Conservation (phyloP, 1,140 invertebrate genomes). For the Telenomus remus region DNA sequence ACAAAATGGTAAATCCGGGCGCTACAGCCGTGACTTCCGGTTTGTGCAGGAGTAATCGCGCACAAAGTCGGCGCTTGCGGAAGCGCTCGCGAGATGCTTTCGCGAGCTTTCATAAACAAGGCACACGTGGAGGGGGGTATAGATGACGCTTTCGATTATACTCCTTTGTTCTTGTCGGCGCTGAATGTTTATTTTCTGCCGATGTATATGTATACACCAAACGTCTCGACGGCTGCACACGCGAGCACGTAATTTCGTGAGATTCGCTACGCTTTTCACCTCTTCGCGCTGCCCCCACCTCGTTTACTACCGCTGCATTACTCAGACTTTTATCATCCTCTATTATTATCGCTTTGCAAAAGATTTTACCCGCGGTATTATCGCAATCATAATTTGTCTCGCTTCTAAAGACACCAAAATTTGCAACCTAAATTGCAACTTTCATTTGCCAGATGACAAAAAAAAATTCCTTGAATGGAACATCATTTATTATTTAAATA, state of each 20-base stretch:
- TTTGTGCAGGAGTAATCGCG: constrained; percentile 42
- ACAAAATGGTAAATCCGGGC: constrained; percentile 42
- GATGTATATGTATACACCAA: constrained; percentile 31
- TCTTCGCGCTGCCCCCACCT: not conserved
- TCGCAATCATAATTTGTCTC: constrained; percentile 50
- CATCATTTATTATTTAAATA: constrained; percentile 16
- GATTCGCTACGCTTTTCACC: constrained; percentile 46
- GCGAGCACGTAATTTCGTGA: constrained; percentile 43
- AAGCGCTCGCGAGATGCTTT: not conserved
- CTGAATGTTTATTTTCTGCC: constrained; percentile 37
- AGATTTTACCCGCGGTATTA: constrained; percentile 43
- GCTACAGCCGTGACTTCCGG: constrained; percentile 48
- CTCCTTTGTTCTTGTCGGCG: constrained; percentile 23
- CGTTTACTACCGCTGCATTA: too few species aligned
- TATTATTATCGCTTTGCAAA: constrained; percentile 41
- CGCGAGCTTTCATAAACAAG: constrained; percentile 36
- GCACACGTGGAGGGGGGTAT: constrained; percentile 23
- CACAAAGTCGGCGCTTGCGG: constrained; percentile 35
- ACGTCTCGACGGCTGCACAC: constrained; percentile 16
- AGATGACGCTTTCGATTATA: constrained; percentile 43
- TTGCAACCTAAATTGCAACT: constrained; percentile 36
- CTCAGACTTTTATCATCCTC: constrained; percentile 40
- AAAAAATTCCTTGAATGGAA: constrained; percentile 20
- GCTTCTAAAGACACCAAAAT: constrained; percentile 41
- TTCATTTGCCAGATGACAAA: not conserved